Evolutionary conservation across 2,113 vertebrate genomes (phyloP).

Genomic region (Spizaetus ornatus): DNA sequence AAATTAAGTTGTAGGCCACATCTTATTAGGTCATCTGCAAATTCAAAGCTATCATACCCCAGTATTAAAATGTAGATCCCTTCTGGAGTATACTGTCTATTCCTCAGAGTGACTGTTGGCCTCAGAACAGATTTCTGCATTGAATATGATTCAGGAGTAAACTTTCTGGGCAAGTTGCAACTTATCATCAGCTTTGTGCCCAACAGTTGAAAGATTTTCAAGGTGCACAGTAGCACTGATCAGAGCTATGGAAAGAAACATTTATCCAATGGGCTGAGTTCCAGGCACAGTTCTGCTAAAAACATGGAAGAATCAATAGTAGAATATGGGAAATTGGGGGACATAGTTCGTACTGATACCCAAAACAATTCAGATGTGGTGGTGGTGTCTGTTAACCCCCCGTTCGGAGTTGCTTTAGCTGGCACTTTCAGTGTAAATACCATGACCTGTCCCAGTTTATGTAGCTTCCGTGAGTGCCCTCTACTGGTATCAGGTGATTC

Average conservation of each 20-base stretch:
- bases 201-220: not conserved
- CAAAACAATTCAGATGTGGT: not conserved
- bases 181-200: not conserved
- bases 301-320: not conserved
- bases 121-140: not conserved
- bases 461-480: not conserved
- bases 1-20: not conserved
- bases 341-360: not conserved
- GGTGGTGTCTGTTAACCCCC: not conserved
- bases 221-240: not conserved
- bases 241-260: not conserved
- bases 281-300: not conserved
- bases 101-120: not conserved
- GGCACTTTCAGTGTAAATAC: not conserved
- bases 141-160: not conserved
- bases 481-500: not conserved
- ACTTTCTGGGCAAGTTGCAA: not conserved
- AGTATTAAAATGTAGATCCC: not conserved
- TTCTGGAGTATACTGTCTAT: not conserved
- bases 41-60: not conserved
- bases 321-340: not conserved
- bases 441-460: not conserved
- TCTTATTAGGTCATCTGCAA: not conserved
- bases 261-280: not conserved
- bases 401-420: not conserved